Percentiles rank a stretch among this genome's conserved stretches.
Conservation (phyloP, 2,113 vertebrate genomes). For the Colinus virginianus region DNA sequence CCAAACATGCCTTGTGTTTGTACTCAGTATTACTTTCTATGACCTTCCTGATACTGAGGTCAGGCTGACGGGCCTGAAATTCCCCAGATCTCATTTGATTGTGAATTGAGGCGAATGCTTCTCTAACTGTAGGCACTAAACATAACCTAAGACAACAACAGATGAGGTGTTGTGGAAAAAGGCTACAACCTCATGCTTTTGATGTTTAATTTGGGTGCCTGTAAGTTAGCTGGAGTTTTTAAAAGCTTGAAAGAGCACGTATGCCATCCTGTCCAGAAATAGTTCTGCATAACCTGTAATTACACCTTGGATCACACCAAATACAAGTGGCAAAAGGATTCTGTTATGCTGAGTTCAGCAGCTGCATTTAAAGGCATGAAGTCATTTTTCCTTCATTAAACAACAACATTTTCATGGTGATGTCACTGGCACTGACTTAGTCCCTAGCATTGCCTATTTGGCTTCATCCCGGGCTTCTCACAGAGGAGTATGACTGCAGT, state of each 20-base stretch:
- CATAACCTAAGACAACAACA: neutral
- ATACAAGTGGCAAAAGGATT: neutral
- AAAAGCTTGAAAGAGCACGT: neutral
- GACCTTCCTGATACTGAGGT: no score
- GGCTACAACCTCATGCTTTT: neutral
- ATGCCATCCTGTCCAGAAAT: neutral
- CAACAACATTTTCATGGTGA: neutral
- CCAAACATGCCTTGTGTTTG: no score
- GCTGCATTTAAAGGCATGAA: neutral
- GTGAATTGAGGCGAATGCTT: neutral
- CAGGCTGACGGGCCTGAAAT: no score
- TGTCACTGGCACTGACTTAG: neutral
- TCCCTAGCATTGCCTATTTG: neutral
- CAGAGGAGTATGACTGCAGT: fast-evolving
- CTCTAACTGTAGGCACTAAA: neutral
- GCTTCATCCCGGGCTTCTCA: neutral
- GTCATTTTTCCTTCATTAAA: neutral
- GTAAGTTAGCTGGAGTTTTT: neutral
- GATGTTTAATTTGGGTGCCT: neutral
- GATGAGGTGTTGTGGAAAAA: neutral
- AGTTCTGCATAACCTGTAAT: neutral
- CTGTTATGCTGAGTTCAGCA: neutral
- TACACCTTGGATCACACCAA: neutral
- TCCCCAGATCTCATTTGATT: neutral
- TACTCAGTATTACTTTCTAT: no score